A percentile compares a stretch with the other conserved stretches of the same genome.
Conservation (phyloP, 2,888 invertebrate genomes). For the Drosophila neonasuta region DNA sequence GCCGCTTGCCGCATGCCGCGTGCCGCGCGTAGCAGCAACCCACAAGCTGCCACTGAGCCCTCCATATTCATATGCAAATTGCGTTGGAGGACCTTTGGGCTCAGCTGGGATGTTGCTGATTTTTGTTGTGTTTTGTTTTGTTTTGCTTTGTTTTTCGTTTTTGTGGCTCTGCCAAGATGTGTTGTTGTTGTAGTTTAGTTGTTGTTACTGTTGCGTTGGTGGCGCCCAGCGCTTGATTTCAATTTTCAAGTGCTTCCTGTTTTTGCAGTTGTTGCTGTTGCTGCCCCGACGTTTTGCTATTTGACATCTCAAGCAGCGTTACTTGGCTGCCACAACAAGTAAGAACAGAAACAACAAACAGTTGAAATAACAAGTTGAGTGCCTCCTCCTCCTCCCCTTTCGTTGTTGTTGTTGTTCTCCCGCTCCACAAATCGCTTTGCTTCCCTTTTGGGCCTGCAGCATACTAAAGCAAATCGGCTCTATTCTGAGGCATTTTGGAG, state of each 20-base stretch:
- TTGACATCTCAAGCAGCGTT: slow-evolving; percentile 75
- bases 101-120: slow-evolving; percentile 43
- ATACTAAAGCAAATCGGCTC: slow-evolving; percentile 62
- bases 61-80: slow-evolving; percentile 74
- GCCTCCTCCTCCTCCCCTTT: slow-evolving; percentile 10
- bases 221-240: slow-evolving; percentile 72
- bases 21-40: slow-evolving; percentile 42
- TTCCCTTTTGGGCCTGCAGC: slow-evolving; percentile 1
- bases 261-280: slow-evolving; percentile 37
- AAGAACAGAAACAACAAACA: slow-evolving; percentile 53
- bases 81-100: slow-evolving; percentile 68
- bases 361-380: slow-evolving; percentile 69
- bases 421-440: neutral
- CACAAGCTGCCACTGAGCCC: slow-evolving; percentile 52
- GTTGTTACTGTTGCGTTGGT: slow-evolving; percentile 50
- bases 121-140: slow-evolving; percentile 36
- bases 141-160: slow-evolving; percentile 32
- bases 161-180: slow-evolving; percentile 25
- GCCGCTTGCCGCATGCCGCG: slow-evolving; percentile 51
- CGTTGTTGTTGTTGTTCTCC: neutral
- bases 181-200: slow-evolving; percentile 31
- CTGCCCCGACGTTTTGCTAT: slow-evolving; percentile 51
- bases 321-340: slow-evolving; percentile 52
- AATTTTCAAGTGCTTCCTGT: slow-evolving; percentile 75
- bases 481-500: slow-evolving; percentile 49